Evolutionary conservation across 2,888 invertebrate genomes (phyloP).

Genomic region (Campopleginae sp.): DNA sequence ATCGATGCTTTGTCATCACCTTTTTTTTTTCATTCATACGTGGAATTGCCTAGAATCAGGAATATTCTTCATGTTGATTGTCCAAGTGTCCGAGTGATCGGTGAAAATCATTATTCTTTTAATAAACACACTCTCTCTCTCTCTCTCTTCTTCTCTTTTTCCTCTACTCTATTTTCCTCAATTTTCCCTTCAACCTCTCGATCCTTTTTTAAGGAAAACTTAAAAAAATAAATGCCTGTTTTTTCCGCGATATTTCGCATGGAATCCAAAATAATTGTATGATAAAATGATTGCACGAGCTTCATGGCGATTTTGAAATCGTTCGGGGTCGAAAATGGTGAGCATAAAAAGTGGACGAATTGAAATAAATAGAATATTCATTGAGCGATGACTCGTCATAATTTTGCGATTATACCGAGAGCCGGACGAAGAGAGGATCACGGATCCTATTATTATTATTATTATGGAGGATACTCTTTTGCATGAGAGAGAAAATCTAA

Average conservation of each 20-base stretch:
- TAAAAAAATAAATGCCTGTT: neutral
- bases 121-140: neutral
- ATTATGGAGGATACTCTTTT: constrained; percentile 24
- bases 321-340: neutral
- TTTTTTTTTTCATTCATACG: constrained; percentile 9
- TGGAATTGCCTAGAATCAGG: neutral
- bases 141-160: neutral
- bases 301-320: neutral
- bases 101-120: constrained; percentile 5
- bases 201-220: neutral
- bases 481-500: constrained; percentile 38
- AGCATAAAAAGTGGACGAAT: neutral
- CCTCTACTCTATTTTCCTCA: neutral
- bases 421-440: neutral
- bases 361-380: neutral
- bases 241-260: neutral
- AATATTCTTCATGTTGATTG: constrained; percentile 18
- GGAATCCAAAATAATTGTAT: neutral
- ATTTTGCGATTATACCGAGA: neutral
- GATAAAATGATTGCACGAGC: neutral
- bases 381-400: neutral
- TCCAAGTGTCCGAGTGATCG: constrained; percentile 16
- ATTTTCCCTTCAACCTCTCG: neutral
- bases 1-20: neutral
- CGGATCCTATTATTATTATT: constrained; percentile 16